phyloP scores from a whole-genome alignment of 2,113 vertebrate species.

The Grantiella picta region DNA sequence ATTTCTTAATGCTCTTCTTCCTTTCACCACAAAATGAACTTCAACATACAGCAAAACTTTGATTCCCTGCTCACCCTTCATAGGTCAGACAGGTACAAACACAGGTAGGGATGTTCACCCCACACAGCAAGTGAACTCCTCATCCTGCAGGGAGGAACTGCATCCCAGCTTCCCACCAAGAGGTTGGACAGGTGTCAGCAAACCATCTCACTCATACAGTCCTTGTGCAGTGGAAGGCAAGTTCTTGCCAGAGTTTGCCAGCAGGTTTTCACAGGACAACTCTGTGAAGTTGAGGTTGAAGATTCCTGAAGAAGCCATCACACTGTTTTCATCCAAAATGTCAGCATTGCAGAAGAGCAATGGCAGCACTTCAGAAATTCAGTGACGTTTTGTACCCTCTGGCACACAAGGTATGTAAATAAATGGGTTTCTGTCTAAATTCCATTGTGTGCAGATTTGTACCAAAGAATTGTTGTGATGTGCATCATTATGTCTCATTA shows the following conservation, averaged over 20 bases:
- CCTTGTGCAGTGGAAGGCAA: accelerated
- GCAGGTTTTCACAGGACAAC: background rate
- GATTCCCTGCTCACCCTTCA: background rate
- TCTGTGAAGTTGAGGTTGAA: background rate
- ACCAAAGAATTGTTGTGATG: slow-evolving; percentile 50
- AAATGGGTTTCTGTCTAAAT: slow-evolving; percentile 52
- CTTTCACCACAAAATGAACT: background rate
- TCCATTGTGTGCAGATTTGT: slow-evolving; percentile 46
- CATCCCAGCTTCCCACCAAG: background rate
- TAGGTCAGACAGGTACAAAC: background rate
- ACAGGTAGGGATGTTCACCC: background rate
- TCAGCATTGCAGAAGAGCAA: slow-evolving; percentile 11
- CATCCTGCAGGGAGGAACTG: background rate
- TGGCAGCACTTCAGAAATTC: background rate
- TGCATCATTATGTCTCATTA: slow-evolving; percentile 65
- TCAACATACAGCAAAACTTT: background rate
- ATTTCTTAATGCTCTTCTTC: background rate
- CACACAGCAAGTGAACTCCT: background rate
- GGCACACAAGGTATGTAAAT: slow-evolving; percentile 34
- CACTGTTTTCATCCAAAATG: background rate
- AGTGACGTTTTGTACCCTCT: slow-evolving; percentile 1
- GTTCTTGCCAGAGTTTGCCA: background rate
- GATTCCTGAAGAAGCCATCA: background rate
- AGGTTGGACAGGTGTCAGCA: background rate
- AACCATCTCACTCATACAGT: background rate